Evolutionary conservation across 2,113 vertebrate species (phyloP), one percentile per base, ranked within the genome.

Genomic region (Sebastes fasciatus): DNA sequence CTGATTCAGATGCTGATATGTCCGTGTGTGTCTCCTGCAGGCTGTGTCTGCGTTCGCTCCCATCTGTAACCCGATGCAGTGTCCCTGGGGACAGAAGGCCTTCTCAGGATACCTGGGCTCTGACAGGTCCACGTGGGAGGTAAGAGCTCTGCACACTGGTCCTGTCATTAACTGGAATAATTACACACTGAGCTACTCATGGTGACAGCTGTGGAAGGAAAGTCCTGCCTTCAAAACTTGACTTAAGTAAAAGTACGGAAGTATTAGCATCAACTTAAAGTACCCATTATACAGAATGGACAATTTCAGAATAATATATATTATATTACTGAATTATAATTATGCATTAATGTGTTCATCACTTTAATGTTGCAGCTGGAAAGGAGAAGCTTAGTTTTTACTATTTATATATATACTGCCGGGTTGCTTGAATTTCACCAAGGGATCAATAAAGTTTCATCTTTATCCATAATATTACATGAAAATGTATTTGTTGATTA

Each of bases 11-110:
- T 34, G 21, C 34, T 34, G 34, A 34, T 34, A 4, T 34, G 34
- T 34, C 34, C 34, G 34, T 34, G 34, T 34, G 34, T 34, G 34
- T 62, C 75, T 4, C 75, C 86, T 54, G 14, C 90, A 97, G 98
- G 95, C 97, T 0, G 97, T 98, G 8, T 99, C 98, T 0, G 98
- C 98, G 0, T 99, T 99, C 84, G 96, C 98, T 76, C 97, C 98
- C 71, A 96, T 99, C 95, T 99, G 98, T 94, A 99, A 99, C 94
- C 98, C 98, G 0, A 57, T 97, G 54, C 97, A 97, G 92, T 99
- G 97, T 80, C 95, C 96, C 43, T 99, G 98, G 98, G 98, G 98
- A 17, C 98, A 98, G 94, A 99, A 99, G 77, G 98, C 96, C 52
- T 97, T 99, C 40, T 77, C 91, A 1, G 97, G 97, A 43, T 99